Evolutionary conservation across 2,797 vertebrate genomes (phyloP).

Genomic region (Melopsittacus undulatus): DNA sequence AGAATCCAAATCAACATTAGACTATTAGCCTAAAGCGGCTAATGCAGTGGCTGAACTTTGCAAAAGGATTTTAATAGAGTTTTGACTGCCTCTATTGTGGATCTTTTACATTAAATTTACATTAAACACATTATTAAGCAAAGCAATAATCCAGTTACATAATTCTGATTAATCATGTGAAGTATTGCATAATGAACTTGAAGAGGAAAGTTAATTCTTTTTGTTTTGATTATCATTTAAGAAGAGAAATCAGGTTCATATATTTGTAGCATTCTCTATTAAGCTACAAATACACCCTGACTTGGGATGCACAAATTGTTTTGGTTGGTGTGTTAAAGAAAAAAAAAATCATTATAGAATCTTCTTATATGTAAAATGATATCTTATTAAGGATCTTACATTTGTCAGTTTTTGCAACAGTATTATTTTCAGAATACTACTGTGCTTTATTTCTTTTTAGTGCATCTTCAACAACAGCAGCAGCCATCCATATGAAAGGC

Average conservation of each 20-base stretch:
- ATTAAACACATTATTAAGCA: constrained; percentile 67
- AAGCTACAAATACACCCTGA: neutral
- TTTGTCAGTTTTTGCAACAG: neutral
- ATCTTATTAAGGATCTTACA: neutral
- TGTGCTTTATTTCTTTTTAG: neutral
- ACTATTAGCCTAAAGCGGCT: constrained; percentile 47
- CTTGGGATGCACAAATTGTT: neutral
- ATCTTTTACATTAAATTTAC: constrained; percentile 69
- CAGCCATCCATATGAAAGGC: neutral
- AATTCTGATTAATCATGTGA: constrained; percentile 56
- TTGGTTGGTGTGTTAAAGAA: neutral
- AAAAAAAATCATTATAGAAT: neutral
- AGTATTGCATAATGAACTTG: constrained; percentile 23
- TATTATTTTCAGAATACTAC: neutral
- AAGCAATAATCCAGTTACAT: constrained; percentile 52
- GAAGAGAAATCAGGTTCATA: neutral
- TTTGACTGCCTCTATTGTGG: constrained; percentile 42
- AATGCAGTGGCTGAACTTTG: constrained; percentile 46
- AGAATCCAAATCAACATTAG: constrained; percentile 50
- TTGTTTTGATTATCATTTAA: neutral
- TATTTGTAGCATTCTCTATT: neutral
- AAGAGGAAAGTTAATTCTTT: neutral
- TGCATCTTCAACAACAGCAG: neutral
- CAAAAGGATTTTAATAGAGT: constrained; percentile 51
- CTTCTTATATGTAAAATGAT: neutral